phyloP scores from a whole-genome alignment of 1,140 invertebrate genomes.

The Penaeus japonicus region DNA sequence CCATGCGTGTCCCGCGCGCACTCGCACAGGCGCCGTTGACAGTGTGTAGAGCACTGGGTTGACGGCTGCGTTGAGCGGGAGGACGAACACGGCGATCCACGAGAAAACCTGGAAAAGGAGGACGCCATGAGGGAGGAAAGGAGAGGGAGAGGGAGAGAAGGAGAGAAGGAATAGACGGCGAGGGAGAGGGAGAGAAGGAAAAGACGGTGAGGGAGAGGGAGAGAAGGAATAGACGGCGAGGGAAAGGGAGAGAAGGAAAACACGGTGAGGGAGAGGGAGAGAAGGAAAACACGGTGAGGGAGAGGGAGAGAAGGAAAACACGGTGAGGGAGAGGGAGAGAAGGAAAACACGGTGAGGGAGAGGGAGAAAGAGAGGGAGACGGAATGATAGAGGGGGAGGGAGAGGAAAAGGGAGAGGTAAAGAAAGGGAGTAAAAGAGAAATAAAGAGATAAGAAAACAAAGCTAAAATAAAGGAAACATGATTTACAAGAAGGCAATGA shows the following conservation, averaged over 20 bases:
- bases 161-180: background rate
- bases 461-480: too few relatives aligned
- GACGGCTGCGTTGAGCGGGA: constrained; percentile 70
- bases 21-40: constrained; percentile 63
- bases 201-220: background rate
- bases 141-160: background rate
- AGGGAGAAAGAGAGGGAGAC: background rate
- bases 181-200: background rate
- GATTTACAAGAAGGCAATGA: background rate
- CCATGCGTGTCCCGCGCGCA: background rate
- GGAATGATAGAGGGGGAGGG: background rate
- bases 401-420: background rate
- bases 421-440: too few relatives aligned
- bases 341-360: background rate
- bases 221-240: background rate
- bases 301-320: background rate
- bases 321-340: background rate
- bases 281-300: background rate
- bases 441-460: too few relatives aligned
- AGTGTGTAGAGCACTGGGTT: constrained; percentile 71
- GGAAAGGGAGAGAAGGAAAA: background rate
- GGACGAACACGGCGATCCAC: constrained; percentile 71
- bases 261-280: background rate
- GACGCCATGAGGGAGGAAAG: background rate
- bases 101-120: constrained; percentile 64